phyloP scores from a whole-genome alignment of 2,797 vertebrate species.

The Gallinago nigripennis region DNA sequence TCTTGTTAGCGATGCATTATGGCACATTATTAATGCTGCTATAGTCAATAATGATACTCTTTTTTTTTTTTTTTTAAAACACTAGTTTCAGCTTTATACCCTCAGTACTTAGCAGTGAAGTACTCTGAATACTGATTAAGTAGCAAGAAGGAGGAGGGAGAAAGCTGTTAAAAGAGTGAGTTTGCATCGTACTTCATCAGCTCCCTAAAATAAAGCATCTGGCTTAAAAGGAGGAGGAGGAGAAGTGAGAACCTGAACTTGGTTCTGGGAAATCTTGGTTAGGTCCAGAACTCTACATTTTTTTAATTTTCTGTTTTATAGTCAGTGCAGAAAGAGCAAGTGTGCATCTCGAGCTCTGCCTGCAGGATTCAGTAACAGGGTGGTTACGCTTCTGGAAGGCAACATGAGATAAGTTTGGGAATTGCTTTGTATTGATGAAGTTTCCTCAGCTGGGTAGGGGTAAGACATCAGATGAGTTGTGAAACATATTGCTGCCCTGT shows the following conservation, averaged over 20 bases:
- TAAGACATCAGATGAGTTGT: neutral
- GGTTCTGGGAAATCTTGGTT: neutral
- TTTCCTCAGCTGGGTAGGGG: neutral
- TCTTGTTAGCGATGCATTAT: neutral
- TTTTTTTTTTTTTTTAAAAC: neutral
- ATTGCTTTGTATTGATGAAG: neutral
- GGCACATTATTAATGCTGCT: neutral
- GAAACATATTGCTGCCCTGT: neutral
- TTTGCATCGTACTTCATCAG: neutral
- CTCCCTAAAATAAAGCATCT: neutral
- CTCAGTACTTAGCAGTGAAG: neutral
- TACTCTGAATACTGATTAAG: conserved; percentile 3
- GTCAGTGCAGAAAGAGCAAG: neutral
- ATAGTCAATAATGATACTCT: neutral
- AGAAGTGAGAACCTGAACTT: neutral
- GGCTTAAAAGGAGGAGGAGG: neutral
- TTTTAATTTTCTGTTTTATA: neutral
- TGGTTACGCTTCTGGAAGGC: neutral
- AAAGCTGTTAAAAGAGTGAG: neutral
- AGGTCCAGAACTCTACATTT: neutral
- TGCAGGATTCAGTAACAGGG: neutral
- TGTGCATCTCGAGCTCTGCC: neutral
- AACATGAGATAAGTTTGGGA: neutral
- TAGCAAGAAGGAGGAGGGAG: neutral
- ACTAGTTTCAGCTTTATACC: neutral